Base-by-base conservation (phyloP, 2,113 vertebrate species). In the Macheiramphus alcinus region DNA sequence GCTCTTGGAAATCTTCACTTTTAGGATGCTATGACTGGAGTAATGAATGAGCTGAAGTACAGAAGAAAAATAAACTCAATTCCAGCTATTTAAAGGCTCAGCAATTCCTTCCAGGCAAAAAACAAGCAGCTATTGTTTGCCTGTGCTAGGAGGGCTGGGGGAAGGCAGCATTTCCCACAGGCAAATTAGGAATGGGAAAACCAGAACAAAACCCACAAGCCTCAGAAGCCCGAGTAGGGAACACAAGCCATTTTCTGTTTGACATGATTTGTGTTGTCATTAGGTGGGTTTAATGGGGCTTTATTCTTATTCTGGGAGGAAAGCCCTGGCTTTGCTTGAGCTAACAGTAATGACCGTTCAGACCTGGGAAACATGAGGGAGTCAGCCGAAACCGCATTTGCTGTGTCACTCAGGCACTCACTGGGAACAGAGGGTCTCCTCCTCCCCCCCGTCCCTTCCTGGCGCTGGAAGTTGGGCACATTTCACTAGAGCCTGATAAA, bases 111-210 rank as follows among this genome's bases (percentile, higher is more conserved):
- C 78, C 84, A 94, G 66, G 66, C 47, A 0, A 85, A 89, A 93
- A 87, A 91, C 95, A 96, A 96, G 80, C n/a, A 75, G 78, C 93
- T 94, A 94, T 96, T 96, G 94, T 94, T 66, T 80, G 40, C 25
- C 45, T 59, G 52, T 1, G 3, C 43, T 67, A 74, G 47, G 66
- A 42, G 29, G 52, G 80, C 76, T 89, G 27, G 61, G 80, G 74
- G 23, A 36, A 93, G 78, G 70, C 84, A 93, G 48, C 0, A 0
- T 91, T 96, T 97, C 94, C 90, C 94, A 96, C 91, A 96, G 90
- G 73, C 91, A 94, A 94, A 96, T 95, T 87, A 94, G 84, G 96
- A 95, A 82, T 61, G 78, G 74, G 81, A 90, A 85, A 94, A 82
- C 11, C 66, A 90, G 94, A 93, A 97, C 95, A 93, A 96, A 96